Evolutionary conservation across 2,113 vertebrate genomes (phyloP), one percentile per base, ranked within the genome.

Genomic region (Trematomus loennbergii): DNA sequence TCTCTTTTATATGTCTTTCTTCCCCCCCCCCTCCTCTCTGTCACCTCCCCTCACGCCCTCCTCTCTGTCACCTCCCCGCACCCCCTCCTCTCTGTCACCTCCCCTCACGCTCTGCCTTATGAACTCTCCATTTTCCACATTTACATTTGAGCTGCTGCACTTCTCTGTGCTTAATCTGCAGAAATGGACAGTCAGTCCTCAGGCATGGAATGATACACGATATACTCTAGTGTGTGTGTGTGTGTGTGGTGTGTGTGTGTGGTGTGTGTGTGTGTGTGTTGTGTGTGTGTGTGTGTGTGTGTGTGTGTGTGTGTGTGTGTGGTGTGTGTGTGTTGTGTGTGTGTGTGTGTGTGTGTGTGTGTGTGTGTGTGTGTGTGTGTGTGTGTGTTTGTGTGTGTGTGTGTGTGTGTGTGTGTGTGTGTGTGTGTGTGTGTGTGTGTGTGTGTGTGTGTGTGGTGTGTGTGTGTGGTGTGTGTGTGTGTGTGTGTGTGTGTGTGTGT

Each of bases 121-220:
- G 68, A 87, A 81, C 25, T 75, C 75, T 66, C 53, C 58, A 58
- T 80, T 85, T 57, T 64, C 60, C 60, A 55, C 85, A 86, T 91
- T 91, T 79, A 69, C 77, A 90, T 91, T 85, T 75, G 15, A 85
- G 61, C 65, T 49, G 17, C 46, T n/a, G n/a, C n/a, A n/a, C n/a
- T 20, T 70, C 52, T 61, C 40, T 79, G 50, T 71, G 75, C 78
- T 86, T 89, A 88, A 89, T 87, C 82, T 88, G 68, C 82, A 82
- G 74, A 89, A 85, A 84, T 57, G 55, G 68, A 64, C 33, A n/a
- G 22, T 48, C 36, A 61, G 66, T 85, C 81, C 36, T 67, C 64
- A 20, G 75, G 73, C 53, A 59, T 15, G 64, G 36, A 49, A 50
- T 36, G 15, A 74, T 22, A 22, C 22, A 22, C 2, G 22, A n/a